Evolutionary conservation across 2,888 invertebrate genomes (phyloP).

Genomic region (Pyrochroa serraticornis): DNA sequence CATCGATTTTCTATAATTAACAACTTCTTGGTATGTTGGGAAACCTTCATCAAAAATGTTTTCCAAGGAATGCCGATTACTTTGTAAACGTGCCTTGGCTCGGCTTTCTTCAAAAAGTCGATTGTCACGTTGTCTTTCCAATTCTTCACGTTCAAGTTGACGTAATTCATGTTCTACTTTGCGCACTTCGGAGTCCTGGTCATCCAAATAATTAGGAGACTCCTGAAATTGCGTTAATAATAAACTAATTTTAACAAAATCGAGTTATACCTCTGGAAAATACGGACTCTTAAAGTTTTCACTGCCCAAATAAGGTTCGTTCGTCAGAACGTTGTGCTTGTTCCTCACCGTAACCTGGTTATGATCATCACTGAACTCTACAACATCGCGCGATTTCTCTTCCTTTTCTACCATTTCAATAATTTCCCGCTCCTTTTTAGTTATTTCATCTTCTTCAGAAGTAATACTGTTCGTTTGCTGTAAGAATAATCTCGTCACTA

Average conservation of each 20-base stretch:
- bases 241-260: conserved; percentile 1
- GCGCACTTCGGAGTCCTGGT: conserved; percentile 61
- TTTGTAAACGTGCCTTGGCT: conserved; percentile 54
- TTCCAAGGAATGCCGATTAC: conserved; percentile 53
- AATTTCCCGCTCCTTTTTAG: conserved; percentile 69
- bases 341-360: conserved; percentile 14
- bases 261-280: conserved; percentile 43
- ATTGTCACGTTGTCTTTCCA: conserved; percentile 76
- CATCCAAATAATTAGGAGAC: conserved; percentile 47
- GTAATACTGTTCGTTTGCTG: conserved; percentile 70
- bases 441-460: conserved; percentile 80
- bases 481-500: not conserved
- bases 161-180: conserved; percentile 79
- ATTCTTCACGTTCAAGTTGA: conserved; percentile 78
- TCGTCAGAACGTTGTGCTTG: conserved; percentile 13
- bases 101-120: conserved; percentile 69
- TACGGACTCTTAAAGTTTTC: conserved; percentile 48
- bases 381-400: conserved; percentile 64
- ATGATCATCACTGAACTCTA: conserved; percentile 31
- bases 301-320: conserved; percentile 45
- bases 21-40: conserved; percentile 37
- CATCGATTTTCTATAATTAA: conserved; percentile 54
- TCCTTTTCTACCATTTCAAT: conserved; percentile 68
- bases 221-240: conserved; percentile 33
- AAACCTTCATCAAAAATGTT: conserved; percentile 52